Evolutionary conservation across 2,113 vertebrate genomes (phyloP).

Genomic region (Canis aureus): DNA sequence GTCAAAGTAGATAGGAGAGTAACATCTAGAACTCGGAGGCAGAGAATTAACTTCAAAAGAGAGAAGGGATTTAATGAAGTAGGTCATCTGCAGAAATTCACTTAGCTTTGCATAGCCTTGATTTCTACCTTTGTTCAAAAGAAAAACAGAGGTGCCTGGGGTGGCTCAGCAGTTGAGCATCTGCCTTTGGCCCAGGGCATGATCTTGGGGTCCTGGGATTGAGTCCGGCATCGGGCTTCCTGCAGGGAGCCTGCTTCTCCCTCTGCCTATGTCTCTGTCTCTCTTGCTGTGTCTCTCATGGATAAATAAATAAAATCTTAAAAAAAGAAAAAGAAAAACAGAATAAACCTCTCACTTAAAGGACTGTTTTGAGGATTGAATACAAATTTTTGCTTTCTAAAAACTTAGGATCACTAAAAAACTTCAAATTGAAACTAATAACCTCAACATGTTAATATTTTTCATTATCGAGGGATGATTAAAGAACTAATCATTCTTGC

Average conservation of each 20-base stretch:
- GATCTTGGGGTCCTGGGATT: no score
- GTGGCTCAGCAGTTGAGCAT: no score
- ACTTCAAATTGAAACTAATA: background rate
- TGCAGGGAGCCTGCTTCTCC: no score
- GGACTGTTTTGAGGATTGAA: background rate
- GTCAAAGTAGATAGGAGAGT: background rate
- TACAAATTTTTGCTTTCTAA: background rate
- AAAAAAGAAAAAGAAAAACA: background rate
- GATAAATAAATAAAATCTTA: no score
- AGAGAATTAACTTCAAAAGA: background rate
- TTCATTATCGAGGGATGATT: background rate
- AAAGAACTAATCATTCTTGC: background rate
- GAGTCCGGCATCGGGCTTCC: no score
- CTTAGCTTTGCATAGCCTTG: background rate
- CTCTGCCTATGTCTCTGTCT: no score
- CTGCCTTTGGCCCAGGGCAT: no score
- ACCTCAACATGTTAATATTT: background rate
- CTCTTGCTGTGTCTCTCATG: no score
- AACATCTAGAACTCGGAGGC: background rate
- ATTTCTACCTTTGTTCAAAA: slow-evolving; percentile 22
- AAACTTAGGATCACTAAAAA: background rate
- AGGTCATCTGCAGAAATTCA: background rate
- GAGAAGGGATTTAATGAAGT: background rate
- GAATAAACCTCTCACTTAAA: background rate
- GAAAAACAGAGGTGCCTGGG: background rate